These are phyloP conservation scores for Candidula unifasciata DNA, from an alignment of 2,888 invertebrate species.

Conservation along the genomic window DNA sequence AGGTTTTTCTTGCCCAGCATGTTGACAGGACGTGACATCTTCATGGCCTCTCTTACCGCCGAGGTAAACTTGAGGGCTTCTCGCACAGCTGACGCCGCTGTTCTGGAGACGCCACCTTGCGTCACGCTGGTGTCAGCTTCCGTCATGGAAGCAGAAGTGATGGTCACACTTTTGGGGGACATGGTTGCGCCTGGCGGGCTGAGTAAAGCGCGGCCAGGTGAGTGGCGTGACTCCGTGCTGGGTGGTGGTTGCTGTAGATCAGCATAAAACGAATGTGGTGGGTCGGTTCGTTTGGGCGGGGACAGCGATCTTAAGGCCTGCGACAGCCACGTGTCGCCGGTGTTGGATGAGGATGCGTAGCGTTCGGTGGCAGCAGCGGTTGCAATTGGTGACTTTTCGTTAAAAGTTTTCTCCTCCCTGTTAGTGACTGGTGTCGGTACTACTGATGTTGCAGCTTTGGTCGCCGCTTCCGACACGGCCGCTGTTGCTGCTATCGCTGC, in stretches of 20 bases:
- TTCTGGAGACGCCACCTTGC: no score
- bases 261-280: background rate
- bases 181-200: background rate
- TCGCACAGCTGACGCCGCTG: background rate
- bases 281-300: slow-evolving; percentile 1
- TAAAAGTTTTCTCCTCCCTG: background rate
- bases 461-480: background rate
- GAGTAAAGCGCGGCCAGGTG: no score
- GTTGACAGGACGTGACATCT: background rate
- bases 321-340: background rate
- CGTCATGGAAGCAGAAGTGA: background rate
- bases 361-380: background rate
- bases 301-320: background rate
- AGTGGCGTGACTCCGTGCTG: background rate
- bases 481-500: background rate
- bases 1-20: no score
- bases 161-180: background rate
- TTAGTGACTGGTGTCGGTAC: background rate
- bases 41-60: background rate
- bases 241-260: background rate
- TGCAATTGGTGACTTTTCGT: background rate
- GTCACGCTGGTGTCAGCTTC: background rate
- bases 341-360: background rate
- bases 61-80: background rate
- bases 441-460: background rate